These are phyloP conservation scores for Cosmia trapezina DNA, from an alignment of 2,888 invertebrate species.

Conservation along the genomic window DNA sequence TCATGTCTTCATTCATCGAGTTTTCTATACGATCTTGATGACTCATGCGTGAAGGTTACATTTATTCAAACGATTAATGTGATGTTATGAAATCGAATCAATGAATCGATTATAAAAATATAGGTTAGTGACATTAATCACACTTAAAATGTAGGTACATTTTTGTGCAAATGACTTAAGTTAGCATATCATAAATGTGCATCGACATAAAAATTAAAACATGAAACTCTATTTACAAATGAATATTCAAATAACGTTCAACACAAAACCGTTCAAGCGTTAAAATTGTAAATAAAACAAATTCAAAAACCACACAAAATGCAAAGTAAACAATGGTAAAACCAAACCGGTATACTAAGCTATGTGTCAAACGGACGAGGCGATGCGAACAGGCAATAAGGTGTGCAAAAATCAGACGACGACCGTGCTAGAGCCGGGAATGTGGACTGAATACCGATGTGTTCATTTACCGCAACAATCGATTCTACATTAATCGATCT, in stretches of 20 bases:
- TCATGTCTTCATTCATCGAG: slow-evolving; percentile 67
- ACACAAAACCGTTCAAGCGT: slow-evolving; percentile 64
- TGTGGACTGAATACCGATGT: slow-evolving; percentile 83
- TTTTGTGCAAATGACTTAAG: slow-evolving; percentile 37
- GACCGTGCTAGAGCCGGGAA: slow-evolving; percentile 81
- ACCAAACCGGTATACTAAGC: slow-evolving; percentile 75
- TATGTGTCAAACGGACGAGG: slow-evolving; percentile 80
- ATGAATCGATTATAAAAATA: slow-evolving; percentile 50
- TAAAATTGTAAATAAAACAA: slow-evolving; percentile 64
- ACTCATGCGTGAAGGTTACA: slow-evolving; percentile 68
- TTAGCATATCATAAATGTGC: slow-evolving; percentile 51
- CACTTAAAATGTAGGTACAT: slow-evolving; percentile 16
- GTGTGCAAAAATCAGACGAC: slow-evolving; percentile 84
- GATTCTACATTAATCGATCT: slow-evolving; percentile 67
- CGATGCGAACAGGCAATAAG: slow-evolving; percentile 85
- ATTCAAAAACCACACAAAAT: slow-evolving; percentile 72
- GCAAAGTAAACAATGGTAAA: slow-evolving; percentile 74
- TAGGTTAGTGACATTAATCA: slow-evolving; percentile 39
- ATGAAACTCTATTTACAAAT: slow-evolving; percentile 46
- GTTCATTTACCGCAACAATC: slow-evolving; percentile 69
- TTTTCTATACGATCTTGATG: slow-evolving; percentile 53
- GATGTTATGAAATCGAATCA: slow-evolving; percentile 58
- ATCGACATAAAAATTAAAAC: slow-evolving; percentile 35
- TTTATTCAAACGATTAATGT: slow-evolving; percentile 64
- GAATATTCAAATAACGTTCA: slow-evolving; percentile 52